Percentiles rank a stretch among this genome's conserved stretches.
phyloP scores from a whole-genome alignment of 1,140 invertebrate genomes.

The Steinernema khuongi region DNA sequence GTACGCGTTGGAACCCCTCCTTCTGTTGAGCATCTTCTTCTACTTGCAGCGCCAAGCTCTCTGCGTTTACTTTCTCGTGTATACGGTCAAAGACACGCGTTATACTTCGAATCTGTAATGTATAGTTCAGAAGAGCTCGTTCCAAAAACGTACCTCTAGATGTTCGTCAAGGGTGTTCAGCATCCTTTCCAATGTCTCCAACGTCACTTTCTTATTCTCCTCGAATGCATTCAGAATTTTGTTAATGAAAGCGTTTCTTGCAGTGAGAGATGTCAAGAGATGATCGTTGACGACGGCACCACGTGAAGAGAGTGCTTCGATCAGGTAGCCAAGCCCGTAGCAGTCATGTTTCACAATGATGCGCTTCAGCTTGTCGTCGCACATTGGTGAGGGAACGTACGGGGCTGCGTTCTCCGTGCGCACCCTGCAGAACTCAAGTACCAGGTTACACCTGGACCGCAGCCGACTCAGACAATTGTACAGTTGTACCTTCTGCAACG shows the following conservation, averaged over 20 bases:
- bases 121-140: background rate
- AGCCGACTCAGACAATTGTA: background rate
- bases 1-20: background rate
- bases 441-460: background rate
- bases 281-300: conserved; percentile 23
- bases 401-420: background rate
- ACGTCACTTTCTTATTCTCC: background rate
- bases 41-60: background rate
- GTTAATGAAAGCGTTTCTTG: background rate
- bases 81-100: too few relatives aligned
- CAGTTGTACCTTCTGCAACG: background rate
- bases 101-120: too few relatives aligned
- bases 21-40: conserved; percentile 13
- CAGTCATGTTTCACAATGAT: background rate
- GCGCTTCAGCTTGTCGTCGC: background rate
- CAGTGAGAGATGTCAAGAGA: background rate
- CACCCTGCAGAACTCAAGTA: background rate
- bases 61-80: background rate
- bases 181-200: conserved; percentile 18
- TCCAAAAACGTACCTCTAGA: background rate
- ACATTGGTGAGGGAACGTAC: background rate
- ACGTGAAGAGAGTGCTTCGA: conserved; percentile 4
- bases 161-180: conserved; percentile 19
- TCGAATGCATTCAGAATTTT: background rate
- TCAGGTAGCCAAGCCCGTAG: background rate